phyloP scores from a whole-genome alignment of 2,888 invertebrate genomes.

The Actias luna region DNA sequence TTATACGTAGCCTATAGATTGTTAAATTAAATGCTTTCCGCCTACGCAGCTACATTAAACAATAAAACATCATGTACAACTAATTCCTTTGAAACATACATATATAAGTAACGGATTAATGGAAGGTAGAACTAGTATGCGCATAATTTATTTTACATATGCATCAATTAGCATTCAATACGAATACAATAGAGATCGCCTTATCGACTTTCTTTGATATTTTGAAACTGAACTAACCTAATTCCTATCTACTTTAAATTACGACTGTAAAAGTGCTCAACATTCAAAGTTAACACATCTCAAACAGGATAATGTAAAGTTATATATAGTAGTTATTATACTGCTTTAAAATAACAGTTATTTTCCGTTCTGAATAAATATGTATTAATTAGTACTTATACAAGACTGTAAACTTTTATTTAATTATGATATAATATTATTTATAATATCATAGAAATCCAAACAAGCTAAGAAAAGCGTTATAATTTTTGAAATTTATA shows the following conservation, averaged over 20 bases:
- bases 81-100: constrained; percentile 41
- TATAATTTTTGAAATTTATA: constrained; percentile 49
- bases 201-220: constrained; percentile 42
- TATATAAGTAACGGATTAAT: constrained; percentile 44
- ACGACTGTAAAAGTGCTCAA: background rate
- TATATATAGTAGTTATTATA: background rate
- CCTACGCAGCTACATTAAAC: constrained; percentile 55
- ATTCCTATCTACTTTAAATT: constrained; percentile 27
- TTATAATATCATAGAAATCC: background rate
- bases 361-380: constrained; percentile 17
- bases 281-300: background rate
- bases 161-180: constrained; percentile 53
- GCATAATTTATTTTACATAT: constrained; percentile 42
- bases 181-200: constrained; percentile 63
- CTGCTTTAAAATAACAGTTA: constrained; percentile 4
- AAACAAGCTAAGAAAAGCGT: constrained; percentile 17
- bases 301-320: background rate
- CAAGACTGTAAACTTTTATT: background rate
- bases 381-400: constrained; percentile 1
- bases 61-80: constrained; percentile 53
- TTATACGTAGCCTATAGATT: constrained; percentile 41
- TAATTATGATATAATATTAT: background rate
- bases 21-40: constrained; percentile 26
- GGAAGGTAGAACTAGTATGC: constrained; percentile 43
- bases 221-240: constrained; percentile 40